phyloP scores from a whole-genome alignment of 2,888 invertebrate species.

The Zelleria hepariella region DNA sequence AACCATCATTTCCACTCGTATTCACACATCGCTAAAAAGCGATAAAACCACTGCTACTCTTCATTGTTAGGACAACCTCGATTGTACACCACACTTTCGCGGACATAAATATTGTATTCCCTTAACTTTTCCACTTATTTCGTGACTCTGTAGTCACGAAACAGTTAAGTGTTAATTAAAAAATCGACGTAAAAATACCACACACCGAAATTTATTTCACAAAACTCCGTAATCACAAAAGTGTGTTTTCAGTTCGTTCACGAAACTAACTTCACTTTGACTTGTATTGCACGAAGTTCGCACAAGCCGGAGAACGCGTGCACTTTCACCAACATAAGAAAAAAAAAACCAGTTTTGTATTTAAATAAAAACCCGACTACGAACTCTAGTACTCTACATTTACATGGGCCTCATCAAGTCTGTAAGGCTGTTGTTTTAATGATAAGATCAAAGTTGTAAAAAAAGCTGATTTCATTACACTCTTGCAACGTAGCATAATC shows the following conservation, averaged over 20 bases:
- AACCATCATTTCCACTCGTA: constrained; percentile 62
- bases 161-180: background rate
- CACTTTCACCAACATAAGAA: background rate
- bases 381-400: background rate
- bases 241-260: constrained; percentile 8
- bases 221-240: constrained; percentile 12
- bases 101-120: constrained; percentile 35
- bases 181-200: background rate
- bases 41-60: constrained; percentile 57
- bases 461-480: no score
- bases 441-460: no score
- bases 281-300: constrained; percentile 8
- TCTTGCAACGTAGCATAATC: no score
- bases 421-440: background rate
- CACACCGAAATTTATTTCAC: background rate
- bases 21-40: constrained; percentile 68
- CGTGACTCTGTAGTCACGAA: background rate
- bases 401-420: background rate
- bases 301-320: constrained; percentile 1
- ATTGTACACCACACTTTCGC: constrained; percentile 54
- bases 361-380: background rate
- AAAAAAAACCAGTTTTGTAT: background rate
- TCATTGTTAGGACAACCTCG: constrained; percentile 52
- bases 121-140: constrained; percentile 1
- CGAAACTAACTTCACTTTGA: constrained; percentile 10